Conservation (phyloP, 2,113 vertebrate species). For the Clinocottus analis region DNA sequence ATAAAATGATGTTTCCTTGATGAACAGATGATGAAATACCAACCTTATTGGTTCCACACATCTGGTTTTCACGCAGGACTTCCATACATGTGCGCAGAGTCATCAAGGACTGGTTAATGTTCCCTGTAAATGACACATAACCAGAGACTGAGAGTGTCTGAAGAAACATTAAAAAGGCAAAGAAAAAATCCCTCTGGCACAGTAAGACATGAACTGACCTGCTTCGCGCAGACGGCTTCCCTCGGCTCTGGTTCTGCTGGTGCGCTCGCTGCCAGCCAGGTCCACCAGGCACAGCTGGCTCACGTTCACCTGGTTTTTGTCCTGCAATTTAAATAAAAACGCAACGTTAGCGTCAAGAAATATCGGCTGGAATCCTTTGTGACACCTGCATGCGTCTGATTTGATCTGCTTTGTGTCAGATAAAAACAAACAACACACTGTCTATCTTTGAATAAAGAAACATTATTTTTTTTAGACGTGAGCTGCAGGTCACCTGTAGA, state of each 20-base stretch:
- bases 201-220: conserved; percentile 69
- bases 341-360: neutral
- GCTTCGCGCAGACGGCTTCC: conserved; percentile 94
- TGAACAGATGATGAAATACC: neutral
- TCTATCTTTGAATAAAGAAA: neutral
- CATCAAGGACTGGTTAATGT: conserved; percentile 98
- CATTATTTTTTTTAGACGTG: neutral
- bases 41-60: conserved; percentile 95
- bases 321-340: conserved; percentile 78
- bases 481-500: conserved; percentile 86
- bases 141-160: neutral
- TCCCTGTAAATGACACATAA: conserved; percentile 82
- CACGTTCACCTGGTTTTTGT: conserved; percentile 91
- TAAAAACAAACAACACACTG: neutral
- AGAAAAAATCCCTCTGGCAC: neutral
- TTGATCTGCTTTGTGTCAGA: neutral
- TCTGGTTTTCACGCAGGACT: conserved; percentile 94
- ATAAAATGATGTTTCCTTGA: conserved; percentile 7
- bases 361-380: neutral
- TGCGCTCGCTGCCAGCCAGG: conserved; percentile 96
- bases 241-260: conserved; percentile 93
- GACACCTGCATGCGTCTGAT: neutral
- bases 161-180: neutral
- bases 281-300: conserved; percentile 97
- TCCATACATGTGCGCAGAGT: conserved; percentile 95